phyloP scores from a whole-genome alignment of 2,888 invertebrate species.

The Eurytoma adleriae region DNA sequence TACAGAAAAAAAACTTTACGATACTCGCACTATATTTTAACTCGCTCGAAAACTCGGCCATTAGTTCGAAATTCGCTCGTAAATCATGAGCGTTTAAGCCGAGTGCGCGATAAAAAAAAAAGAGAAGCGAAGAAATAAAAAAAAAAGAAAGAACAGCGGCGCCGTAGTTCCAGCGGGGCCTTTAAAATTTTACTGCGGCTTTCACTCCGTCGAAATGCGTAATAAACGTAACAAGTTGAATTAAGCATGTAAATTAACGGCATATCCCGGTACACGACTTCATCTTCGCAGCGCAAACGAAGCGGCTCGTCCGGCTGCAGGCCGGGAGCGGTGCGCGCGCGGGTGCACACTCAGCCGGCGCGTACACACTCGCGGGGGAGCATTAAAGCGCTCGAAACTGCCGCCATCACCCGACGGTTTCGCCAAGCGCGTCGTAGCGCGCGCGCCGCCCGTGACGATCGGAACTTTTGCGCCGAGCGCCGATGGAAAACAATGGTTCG shows the following conservation, averaged over 20 bases:
- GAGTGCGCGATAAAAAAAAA: no score
- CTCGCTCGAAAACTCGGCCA: no score
- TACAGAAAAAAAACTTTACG: no score
- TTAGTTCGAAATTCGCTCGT: no score
- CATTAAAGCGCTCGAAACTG: conserved; percentile 63
- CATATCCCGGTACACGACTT: neutral
- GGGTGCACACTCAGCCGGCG: neutral
- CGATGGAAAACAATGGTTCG: conserved; percentile 58
- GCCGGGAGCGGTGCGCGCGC: no score
- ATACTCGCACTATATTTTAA: no score
- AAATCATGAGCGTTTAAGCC: no score
- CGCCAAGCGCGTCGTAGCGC: conserved; percentile 60
- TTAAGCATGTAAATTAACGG: neutral
- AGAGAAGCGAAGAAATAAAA: no score
- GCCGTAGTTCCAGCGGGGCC: neutral
- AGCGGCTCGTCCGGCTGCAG: neutral
- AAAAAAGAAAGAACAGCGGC: neutral
- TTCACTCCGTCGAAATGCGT: neutral
- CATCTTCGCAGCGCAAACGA: neutral
- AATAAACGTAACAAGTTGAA: neutral
- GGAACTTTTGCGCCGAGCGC: conserved; percentile 55
- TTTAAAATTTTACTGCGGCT: no score
- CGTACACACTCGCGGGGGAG: neutral
- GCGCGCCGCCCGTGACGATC: conserved; percentile 51
- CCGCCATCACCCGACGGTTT: conserved; percentile 65